Evolutionary conservation across 2,888 invertebrate species (phyloP).

Genomic region (Parnassius apollo): DNA sequence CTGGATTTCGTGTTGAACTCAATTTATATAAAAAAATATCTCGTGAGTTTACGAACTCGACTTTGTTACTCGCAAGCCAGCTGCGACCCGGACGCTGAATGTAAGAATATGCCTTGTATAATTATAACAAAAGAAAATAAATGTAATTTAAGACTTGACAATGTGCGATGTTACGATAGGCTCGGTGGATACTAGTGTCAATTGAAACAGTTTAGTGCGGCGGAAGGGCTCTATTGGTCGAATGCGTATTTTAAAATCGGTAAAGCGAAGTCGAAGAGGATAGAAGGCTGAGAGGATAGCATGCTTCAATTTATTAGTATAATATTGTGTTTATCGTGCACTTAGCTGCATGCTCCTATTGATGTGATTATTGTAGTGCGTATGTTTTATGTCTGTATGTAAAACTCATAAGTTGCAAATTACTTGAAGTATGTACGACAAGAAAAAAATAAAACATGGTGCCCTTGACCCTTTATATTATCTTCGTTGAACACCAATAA

Average conservation of each 20-base stretch:
- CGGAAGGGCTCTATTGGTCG: constrained; percentile 57
- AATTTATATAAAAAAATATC: neutral
- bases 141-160: constrained; percentile 76
- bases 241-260: constrained; percentile 8
- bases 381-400: constrained; percentile 6
- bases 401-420: constrained; percentile 10
- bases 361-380: constrained; percentile 15
- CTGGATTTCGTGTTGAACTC: constrained; percentile 25
- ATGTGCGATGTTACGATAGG: constrained; percentile 57
- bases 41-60: constrained; percentile 1
- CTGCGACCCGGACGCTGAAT: constrained; percentile 54
- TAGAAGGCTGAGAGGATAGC: constrained; percentile 8
- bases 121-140: constrained; percentile 76
- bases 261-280: constrained; percentile 2
- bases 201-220: constrained; percentile 53
- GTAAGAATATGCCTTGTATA: constrained; percentile 75
- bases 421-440: constrained; percentile 7
- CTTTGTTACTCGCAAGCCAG: constrained; percentile 10
- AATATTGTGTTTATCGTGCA: constrained; percentile 9
- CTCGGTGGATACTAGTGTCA: constrained; percentile 60
- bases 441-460: constrained; percentile 2
- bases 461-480: constrained; percentile 7
- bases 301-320: constrained; percentile 1
- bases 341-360: constrained; percentile 8
- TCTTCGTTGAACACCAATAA: constrained; percentile 40